Evolutionary conservation across 1,140 invertebrate species (phyloP).

Genomic region (Idris sp.): DNA sequence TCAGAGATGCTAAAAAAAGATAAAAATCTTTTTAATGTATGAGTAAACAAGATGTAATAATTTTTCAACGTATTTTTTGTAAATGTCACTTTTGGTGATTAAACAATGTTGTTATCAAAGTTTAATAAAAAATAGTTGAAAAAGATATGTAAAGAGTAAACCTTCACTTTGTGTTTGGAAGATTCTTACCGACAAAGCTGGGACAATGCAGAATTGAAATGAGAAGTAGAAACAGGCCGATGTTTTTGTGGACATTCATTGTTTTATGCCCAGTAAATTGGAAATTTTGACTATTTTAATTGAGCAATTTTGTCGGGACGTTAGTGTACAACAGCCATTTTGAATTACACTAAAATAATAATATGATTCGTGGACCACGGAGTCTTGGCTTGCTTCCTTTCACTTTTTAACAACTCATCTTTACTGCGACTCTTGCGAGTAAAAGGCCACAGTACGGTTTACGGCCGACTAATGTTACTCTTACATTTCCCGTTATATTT

Average conservation of each 20-base stretch:
- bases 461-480: slow-evolving; percentile 6
- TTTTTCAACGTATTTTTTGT: no score
- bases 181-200: slow-evolving; percentile 22
- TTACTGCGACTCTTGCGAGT: slow-evolving; percentile 27
- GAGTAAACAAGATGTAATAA: no score
- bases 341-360: slow-evolving; percentile 33
- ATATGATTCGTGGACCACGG: slow-evolving; percentile 17
- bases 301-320: slow-evolving; percentile 15
- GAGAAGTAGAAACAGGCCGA: neutral
- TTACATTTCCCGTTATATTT: slow-evolving; percentile 18
- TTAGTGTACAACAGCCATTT: slow-evolving; percentile 30
- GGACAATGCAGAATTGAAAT: slow-evolving; percentile 1
- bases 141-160: no score
- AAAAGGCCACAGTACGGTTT: slow-evolving; percentile 27
- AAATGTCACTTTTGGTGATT: no score
- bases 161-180: no score
- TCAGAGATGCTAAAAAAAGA: slow-evolving; percentile 69
- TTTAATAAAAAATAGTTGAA: no score
- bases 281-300: slow-evolving; percentile 15
- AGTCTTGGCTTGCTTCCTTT: slow-evolving; percentile 17
- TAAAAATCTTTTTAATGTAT: neutral
- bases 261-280: slow-evolving; percentile 3
- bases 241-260: slow-evolving; percentile 11
- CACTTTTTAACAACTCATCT: slow-evolving; percentile 51
- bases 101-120: no score